These are phyloP conservation scores for Halichoeres trimaculatus DNA, from an alignment of 2,113 vertebrate species.

Conservation along the genomic window DNA sequence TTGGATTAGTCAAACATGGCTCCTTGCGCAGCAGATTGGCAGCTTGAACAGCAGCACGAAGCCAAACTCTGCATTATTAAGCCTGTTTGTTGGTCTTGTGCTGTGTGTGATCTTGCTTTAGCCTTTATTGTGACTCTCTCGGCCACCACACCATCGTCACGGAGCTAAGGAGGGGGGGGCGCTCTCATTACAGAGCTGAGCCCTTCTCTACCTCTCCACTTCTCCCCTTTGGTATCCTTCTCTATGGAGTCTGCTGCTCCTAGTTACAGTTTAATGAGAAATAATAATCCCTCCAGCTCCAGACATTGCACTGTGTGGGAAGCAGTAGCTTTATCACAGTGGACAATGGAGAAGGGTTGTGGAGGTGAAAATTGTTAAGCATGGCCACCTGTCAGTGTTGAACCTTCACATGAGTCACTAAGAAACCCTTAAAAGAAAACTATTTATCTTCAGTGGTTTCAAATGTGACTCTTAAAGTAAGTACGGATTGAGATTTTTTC, in stretches of 20 bases:
- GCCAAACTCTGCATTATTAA: conserved; percentile 61
- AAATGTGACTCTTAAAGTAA: too few relatives aligned
- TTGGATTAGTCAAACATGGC: conserved; percentile 75
- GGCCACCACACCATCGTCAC: conserved; percentile 40
- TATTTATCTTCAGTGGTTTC: too few relatives aligned
- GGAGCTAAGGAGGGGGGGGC: conserved; percentile 16
- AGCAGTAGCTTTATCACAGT: conserved; percentile 40
- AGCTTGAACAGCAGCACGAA: conserved; percentile 51
- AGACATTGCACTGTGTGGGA: conserved; percentile 47
- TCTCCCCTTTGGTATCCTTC: conserved; percentile 42
- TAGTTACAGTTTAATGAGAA: conserved; percentile 71
- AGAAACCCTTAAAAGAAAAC: neutral
- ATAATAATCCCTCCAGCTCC: conserved; percentile 59
- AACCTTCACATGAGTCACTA: neutral
- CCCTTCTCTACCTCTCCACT: conserved; percentile 20
- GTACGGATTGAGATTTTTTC: conserved; percentile 18
- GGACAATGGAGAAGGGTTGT: conserved; percentile 33
- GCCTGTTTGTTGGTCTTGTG: conserved; percentile 51
- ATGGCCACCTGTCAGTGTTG: conserved; percentile 24
- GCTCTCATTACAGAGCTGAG: conserved; percentile 56
- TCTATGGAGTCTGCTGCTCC: conserved; percentile 43
- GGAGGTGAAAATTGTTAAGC: conserved; percentile 45
- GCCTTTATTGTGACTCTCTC: conserved; percentile 50
- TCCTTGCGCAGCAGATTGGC: conserved; percentile 67
- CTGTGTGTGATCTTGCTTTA: conserved; percentile 51